Base-by-base conservation (phyloP, 2,888 invertebrate genomes). In the Drosophila pseudotakahashii region DNA sequence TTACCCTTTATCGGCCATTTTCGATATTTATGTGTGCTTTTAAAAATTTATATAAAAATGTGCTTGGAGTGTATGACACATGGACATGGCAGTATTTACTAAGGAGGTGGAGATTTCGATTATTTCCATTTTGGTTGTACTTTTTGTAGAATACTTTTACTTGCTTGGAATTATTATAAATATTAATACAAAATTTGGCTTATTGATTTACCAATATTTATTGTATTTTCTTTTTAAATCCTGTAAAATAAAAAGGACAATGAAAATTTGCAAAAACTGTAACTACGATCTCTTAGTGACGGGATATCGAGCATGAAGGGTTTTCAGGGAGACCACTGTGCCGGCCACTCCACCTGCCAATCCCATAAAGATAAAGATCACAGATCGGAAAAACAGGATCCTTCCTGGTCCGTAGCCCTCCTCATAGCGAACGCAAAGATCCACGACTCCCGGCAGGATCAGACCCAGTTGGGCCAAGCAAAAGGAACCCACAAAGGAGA, bases 401-500 rank as follows among this genome's bases (percentile, higher is more conserved):
- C 57, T 63, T 0, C 48, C 47, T 6, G 34, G 55, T 2, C 89
- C 89, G 63, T 88, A 89, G n/a, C 83, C 81, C 1, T 54, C 42
- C 0, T 95, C 94, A 34, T 95, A 94, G 74, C 96, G 92, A 1
- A 95, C 94, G 86, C 96, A 95, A 36, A 97, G 93, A 89, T 98
- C 97, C 74, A 98, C 96, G 11, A 97, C 93, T 4, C 97, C 96
- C 0, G 98, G 98, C 91, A 98, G 97, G 88, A 98, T 97, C 1
- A 98, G 93, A 2, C 98, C 98, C 57, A 98, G 93, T 75, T 96
- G 96, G 5, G 98, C 97, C 42, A 97, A 93, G 78, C 98, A 97
- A 4, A 98, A 95, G 13, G 98, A 97, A 23, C 98, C 98, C 2
- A 98, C 97, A 41, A 98, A 92, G 0, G 97, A 96, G 69, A 98